Evolutionary conservation across 2,797 vertebrate genomes (phyloP), one percentile per base, ranked within the genome.

Genomic region (Denticeps clupeoides): DNA sequence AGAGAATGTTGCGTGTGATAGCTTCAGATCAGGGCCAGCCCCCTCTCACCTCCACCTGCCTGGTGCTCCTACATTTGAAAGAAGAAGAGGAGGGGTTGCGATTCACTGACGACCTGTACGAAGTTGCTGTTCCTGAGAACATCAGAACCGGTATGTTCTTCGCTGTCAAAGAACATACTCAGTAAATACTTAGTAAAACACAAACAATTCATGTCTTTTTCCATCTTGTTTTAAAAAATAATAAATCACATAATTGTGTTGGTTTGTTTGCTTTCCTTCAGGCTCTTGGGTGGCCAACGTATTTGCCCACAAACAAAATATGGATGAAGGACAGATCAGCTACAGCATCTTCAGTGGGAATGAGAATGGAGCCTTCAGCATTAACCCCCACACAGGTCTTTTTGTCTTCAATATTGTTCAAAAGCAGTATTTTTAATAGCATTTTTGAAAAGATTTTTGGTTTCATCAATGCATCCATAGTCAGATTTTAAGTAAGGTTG

Each of bases 311-410:
- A 77, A 82, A 49, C 66, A 18, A 46, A 72, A 49, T 35, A 69
- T 64, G 69, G 58, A 55, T 45, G 65, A 54, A 66, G 71, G 74
- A 43, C 61, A 29, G 18, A 72, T 93, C 63, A 81, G 68, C 32
- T 89, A 92, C 58, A 83, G 71, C 40, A 69, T 95, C 64, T 87
- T 94, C 43, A 82, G 59, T 44, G 87, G 84, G 51, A 84, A 89
- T 32, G 82, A 87, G 68, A 73, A 83, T 49, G 68, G 60, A 2
- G 37, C 79, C 37, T 92, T 93, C 67, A 80, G 73, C 53, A 80
- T 97, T 53, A 79, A 81, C 37, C 73, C 73, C 47, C 50, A 73
- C 50, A 87, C 86, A 68, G 94, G 93, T 95, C n/a, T n/a, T n/a
- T n/a, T n/a, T n/a, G n/a, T n/a, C n/a, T n/a, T n/a, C n/a, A n/a